These are phyloP conservation scores for Norana najaformis DNA, from an alignment of 2,888 invertebrate species.

Conservation along the genomic window DNA sequence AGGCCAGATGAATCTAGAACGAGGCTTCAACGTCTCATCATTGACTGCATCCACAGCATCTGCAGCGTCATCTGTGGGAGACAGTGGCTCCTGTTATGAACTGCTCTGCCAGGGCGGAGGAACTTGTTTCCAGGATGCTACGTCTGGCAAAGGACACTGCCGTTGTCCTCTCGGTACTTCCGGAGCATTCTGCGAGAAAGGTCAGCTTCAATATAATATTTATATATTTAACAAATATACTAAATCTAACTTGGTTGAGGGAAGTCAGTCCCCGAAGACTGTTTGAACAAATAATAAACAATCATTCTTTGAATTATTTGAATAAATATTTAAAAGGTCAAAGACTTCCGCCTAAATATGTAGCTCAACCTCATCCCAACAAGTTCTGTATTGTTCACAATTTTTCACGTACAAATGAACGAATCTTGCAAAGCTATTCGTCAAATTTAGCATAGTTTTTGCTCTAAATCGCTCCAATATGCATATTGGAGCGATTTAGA, in stretches of 20 bases:
- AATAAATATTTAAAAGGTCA: too few relatives aligned
- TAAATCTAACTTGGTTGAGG: too few relatives aligned
- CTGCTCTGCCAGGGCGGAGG: conserved; percentile 41
- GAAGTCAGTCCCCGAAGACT: too few relatives aligned
- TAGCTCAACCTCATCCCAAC: too few relatives aligned
- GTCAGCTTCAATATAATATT: conserved; percentile 47
- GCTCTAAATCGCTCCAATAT: too few relatives aligned
- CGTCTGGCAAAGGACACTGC: conserved; percentile 65
- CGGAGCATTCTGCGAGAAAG: conserved; percentile 84
- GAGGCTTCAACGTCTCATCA: neutral
- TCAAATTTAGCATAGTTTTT: too few relatives aligned
- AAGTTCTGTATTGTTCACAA: too few relatives aligned
- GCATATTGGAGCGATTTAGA: too few relatives aligned
- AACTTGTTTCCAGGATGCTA: conserved; percentile 50
- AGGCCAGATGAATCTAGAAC: neutral
- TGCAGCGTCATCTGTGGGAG: neutral
- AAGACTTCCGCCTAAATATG: neutral
- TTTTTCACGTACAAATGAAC: too few relatives aligned
- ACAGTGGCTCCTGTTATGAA: conserved; percentile 34
- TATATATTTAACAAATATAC: neutral
- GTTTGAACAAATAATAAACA: too few relatives aligned
- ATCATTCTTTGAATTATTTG: too few relatives aligned
- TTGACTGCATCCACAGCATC: neutral
- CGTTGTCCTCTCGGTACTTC: conserved; percentile 87
- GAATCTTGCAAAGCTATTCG: too few relatives aligned